Base-by-base conservation (phyloP, 2,797 vertebrate species). In the Eospalax fontanierii region DNA sequence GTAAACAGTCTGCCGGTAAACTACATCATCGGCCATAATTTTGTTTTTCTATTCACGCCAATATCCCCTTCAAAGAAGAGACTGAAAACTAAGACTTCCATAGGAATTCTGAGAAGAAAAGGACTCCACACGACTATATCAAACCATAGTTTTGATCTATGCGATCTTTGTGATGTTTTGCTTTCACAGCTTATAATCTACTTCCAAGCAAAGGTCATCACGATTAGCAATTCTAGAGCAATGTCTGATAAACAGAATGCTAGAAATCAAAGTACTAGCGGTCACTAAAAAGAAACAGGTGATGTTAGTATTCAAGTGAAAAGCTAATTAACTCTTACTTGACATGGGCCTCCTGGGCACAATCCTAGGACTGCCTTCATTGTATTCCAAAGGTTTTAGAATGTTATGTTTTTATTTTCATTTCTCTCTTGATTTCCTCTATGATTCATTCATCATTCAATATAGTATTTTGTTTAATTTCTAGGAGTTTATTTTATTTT, bases 121-220 rank as follows among this genome's bases (percentile, higher is more conserved):
- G 26, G 30, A 87, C 50, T 76, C 33, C 38, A 19, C 61, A 91
- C 28, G 94, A 74, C 9, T 21, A 0, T 35, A 95, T 73, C 61
- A n/a, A 96, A 87, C 26, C 26, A 85, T 3, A 21, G 65, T 46
- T 94, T 68, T 93, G 57, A 90, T 89, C n/a, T 63, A 85, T 15
- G 24, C 21, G 89, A 87, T 82, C 92, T 22, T 83, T 87, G 40
- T 10, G 43, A 74, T 35, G 24, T 63, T 91, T 89, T 95, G 16
- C 43, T 75, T 95, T 81, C 33, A 43, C 0, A 30, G 82, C 2
- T 63, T 71, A 91, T 40, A 65, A 90, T 68, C 30, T 87, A 6
- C 40, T 74, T 92, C 79, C 30, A 88, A 93, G 85, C 50, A 71
- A 94, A 93, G 59, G 26, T 26, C 66, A 85, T 18, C 63, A 71